Conservation (phyloP, 2,113 vertebrate species). For the Perca flavescens region DNA sequence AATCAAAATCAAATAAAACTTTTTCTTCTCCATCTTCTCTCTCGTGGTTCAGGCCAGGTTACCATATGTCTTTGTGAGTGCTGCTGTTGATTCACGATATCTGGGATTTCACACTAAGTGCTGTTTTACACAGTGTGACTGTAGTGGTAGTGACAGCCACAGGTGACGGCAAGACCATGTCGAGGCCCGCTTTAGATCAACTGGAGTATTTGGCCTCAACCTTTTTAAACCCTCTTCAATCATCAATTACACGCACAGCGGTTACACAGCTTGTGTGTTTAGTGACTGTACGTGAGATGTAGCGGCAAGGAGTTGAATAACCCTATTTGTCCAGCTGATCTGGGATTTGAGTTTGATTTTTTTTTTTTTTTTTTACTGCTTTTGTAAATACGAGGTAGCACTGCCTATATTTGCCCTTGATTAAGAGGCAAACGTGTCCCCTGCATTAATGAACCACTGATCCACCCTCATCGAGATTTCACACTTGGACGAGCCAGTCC, state of each 20-base stretch:
- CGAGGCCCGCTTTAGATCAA: slow-evolving; percentile 28
- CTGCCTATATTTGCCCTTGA: slow-evolving; percentile 56
- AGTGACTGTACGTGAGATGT: neutral
- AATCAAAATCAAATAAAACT: neutral
- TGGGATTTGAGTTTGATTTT: neutral
- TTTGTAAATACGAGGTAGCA: neutral
- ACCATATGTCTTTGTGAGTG: slow-evolving; percentile 36
- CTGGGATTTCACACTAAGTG: slow-evolving; percentile 65
- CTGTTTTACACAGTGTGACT: slow-evolving; percentile 58
- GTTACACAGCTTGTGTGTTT: neutral
- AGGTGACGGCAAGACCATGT: slow-evolving; percentile 57
- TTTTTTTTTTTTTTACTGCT: neutral
- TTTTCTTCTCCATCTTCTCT: neutral
- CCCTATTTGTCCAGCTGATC: neutral
- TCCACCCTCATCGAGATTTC: slow-evolving; percentile 66
- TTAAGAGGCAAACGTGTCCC: slow-evolving; percentile 45
- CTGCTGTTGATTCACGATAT: slow-evolving; percentile 55
- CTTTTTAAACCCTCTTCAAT: slow-evolving; percentile 15
- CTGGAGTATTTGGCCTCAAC: slow-evolving; percentile 1
- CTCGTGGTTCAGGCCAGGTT: slow-evolving; percentile 32
- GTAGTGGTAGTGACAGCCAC: slow-evolving; percentile 61
- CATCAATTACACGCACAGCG: slow-evolving; percentile 9
- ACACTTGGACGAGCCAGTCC: slow-evolving; percentile 68
- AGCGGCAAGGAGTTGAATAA: neutral
- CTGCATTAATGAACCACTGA: slow-evolving; percentile 58